These are phyloP conservation scores for Dendrophyllia cribrosa DNA, from an alignment of 64 coral and sea anemone genomes.

Conservation along the genomic window DNA sequence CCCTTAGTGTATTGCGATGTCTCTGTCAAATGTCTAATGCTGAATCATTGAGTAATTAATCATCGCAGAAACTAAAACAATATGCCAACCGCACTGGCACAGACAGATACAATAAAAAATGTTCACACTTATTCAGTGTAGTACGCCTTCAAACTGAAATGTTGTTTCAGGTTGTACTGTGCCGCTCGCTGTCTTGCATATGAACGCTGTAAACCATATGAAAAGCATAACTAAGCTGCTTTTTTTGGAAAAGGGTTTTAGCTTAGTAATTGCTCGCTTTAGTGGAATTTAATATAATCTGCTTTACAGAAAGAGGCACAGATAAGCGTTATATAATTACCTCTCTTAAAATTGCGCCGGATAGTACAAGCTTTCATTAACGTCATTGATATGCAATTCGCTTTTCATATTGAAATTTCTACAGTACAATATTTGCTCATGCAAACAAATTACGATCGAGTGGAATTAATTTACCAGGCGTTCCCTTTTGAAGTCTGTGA, in stretches of 20 bases:
- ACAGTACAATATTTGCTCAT: constrained; percentile 1
- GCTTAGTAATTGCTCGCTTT: not conserved
- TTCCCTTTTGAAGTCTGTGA: constrained; percentile 14
- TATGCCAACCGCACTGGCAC: not conserved
- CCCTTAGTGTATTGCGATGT: too few relatives aligned
- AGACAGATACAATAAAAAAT: not conserved
- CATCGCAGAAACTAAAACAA: not conserved
- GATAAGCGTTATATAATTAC: constrained; percentile 1
- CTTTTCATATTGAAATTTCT: constrained; percentile 50
- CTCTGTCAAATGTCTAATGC: not conserved
- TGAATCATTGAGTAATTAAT: not conserved
- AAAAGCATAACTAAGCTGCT: not conserved
- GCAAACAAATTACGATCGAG: constrained; percentile 37
- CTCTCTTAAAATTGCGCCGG: not conserved
- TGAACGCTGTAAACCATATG: not conserved
- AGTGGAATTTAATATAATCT: not conserved
- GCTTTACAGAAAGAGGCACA: not conserved
- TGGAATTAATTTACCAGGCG: constrained; percentile 20
- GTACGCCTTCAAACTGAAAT: not conserved
- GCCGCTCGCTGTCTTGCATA: not conserved
- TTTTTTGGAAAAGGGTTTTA: not conserved
- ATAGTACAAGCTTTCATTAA: not conserved
- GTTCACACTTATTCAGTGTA: not conserved
- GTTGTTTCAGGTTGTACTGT: too few relatives aligned
- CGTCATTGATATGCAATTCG: constrained; percentile 3